Conservation (phyloP, 2,888 invertebrate genomes). For the Masnerella sp. region DNA sequence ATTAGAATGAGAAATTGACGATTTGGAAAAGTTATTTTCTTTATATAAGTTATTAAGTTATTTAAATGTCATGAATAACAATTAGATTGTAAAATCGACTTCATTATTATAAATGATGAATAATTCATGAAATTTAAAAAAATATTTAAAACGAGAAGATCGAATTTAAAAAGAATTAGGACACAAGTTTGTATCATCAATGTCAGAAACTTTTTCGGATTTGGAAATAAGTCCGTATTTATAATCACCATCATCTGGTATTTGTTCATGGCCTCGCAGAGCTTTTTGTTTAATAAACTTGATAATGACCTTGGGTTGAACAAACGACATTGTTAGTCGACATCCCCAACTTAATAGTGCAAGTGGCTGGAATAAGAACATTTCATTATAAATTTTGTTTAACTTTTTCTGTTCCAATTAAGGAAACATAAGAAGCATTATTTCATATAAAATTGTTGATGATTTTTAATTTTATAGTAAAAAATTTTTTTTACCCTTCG, state of each 20-base stretch:
- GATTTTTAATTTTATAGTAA: too few relatives aligned
- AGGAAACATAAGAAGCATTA: too few relatives aligned
- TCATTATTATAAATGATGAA: too few relatives aligned
- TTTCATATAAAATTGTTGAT: too few relatives aligned
- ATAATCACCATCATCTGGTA: constrained; percentile 79
- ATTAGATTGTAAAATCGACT: too few relatives aligned
- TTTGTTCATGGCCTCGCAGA: constrained; percentile 80
- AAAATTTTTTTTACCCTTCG: constrained; percentile 79
- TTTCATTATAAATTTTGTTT: neutral
- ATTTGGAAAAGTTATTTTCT: too few relatives aligned
- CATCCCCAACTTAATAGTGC: constrained; percentile 88
- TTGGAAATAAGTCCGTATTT: constrained; percentile 76
- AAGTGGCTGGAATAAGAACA: constrained; percentile 81
- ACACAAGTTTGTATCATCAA: constrained; percentile 78
- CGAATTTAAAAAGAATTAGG: constrained; percentile 64
- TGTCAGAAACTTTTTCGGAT: constrained; percentile 77
- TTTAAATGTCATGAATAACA: too few relatives aligned
- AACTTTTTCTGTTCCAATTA: too few relatives aligned
- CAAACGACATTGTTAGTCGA: constrained; percentile 84
- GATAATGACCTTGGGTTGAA: constrained; percentile 79
- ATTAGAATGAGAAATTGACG: too few relatives aligned
- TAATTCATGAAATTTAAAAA: too few relatives aligned
- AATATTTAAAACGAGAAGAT: too few relatives aligned
- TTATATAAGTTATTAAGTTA: too few relatives aligned
- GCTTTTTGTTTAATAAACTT: constrained; percentile 83